A percentile compares a stretch with the other conserved stretches of the same genome.
Evolutionary conservation across 92 coral and sea anemone genomes (phyloP).

Genomic region (Porites divaricata): DNA sequence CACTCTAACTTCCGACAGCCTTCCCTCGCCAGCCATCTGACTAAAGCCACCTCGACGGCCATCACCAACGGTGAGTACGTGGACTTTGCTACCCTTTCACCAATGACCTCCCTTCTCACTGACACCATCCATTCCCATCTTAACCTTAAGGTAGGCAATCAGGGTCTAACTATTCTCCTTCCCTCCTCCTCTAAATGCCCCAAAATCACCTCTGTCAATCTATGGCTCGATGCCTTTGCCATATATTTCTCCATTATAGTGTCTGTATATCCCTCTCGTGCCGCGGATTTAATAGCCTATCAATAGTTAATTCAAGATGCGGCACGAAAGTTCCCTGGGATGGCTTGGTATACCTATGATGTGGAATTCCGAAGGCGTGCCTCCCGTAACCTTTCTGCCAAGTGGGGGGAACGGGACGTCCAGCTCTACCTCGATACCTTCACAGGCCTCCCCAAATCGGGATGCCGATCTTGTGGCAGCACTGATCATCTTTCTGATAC

Average conservation of each 20-base stretch:
- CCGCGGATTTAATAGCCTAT: neutral
- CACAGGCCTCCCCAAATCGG: slow-evolving; percentile 11
- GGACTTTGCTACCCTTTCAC: neutral
- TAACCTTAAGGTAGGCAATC: too few relatives aligned
- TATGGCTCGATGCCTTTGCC: slow-evolving; percentile 13
- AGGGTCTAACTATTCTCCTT: neutral
- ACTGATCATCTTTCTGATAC: slow-evolving; percentile 1
- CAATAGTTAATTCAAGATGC: neutral
- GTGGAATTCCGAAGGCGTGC: too few relatives aligned
- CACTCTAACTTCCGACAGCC: neutral
- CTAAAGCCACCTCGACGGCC: neutral
- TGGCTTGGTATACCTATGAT: slow-evolving; percentile 10
- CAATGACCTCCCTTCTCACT: neutral
- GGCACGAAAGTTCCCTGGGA: slow-evolving; percentile 8
- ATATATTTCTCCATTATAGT: neutral
- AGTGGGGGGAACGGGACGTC: slow-evolving; percentile 27
- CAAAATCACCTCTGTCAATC: neutral
- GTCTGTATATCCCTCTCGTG: neutral
- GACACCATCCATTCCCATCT: neutral
- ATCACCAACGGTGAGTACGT: slow-evolving; percentile 8
- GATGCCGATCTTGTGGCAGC: neutral
- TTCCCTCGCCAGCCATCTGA: neutral
- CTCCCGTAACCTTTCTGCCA: neutral
- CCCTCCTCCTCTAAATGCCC: neutral
- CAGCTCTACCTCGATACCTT: slow-evolving; percentile 21